Conservation (phyloP, 2,113 vertebrate species). For the Epinephelus moara region DNA sequence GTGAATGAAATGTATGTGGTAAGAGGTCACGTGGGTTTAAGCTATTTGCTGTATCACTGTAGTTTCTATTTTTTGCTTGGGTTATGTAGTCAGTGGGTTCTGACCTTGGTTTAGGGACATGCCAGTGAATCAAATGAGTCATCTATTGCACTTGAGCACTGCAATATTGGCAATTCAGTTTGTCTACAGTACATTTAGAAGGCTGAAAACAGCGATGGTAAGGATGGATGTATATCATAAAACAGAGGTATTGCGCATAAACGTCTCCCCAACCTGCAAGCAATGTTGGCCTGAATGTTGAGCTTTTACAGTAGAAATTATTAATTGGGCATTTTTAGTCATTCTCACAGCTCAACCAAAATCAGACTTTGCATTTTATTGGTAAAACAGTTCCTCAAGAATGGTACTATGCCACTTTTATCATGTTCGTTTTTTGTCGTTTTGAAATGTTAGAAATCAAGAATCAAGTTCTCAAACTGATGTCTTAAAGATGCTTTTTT, state of each 20-base stretch:
- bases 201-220: constrained; percentile 2
- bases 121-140: constrained; percentile 54
- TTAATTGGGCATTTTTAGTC: background rate
- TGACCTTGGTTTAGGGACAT: constrained; percentile 55
- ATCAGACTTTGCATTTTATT: background rate
- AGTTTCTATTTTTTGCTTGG: constrained; percentile 51
- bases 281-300: background rate
- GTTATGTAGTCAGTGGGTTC: constrained; percentile 42
- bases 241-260: background rate
- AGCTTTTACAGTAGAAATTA: background rate
- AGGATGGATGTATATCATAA: background rate
- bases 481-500: background rate
- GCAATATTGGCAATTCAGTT: background rate
- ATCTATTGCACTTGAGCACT: constrained; percentile 39
- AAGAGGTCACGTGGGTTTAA: constrained; percentile 25
- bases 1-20: constrained; percentile 35
- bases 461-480: background rate
- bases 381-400: background rate
- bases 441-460: no score
- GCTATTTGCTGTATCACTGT: constrained; percentile 16
- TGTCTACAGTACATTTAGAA: constrained; percentile 7
- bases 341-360: background rate
- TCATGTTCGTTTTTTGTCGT: background rate
- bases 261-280: background rate
- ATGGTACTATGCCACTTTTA: background rate